Percentiles rank a stretch among this genome's conserved stretches.
Evolutionary conservation across 2,113 vertebrate genomes (phyloP).

Genomic region (Lontra canadensis): DNA sequence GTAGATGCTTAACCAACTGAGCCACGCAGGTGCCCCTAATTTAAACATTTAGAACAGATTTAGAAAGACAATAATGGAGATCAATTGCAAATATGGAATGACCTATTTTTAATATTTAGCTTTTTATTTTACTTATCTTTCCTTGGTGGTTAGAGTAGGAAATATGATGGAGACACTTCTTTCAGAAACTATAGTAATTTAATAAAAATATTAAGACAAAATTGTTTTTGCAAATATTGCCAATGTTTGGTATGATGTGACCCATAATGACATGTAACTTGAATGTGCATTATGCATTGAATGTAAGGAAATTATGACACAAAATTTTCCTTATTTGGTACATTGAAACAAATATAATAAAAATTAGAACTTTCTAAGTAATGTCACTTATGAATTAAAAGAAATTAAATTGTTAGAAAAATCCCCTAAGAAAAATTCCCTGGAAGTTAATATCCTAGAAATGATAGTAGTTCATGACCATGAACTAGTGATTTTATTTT

Average conservation of each 20-base stretch:
- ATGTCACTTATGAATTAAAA: not conserved
- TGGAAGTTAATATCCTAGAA: not conserved
- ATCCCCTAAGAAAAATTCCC: not conserved
- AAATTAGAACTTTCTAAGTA: not conserved
- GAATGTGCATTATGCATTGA: not conserved
- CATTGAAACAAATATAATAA: not conserved
- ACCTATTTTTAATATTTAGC: not conserved
- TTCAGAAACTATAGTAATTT: not conserved
- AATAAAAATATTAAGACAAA: not conserved
- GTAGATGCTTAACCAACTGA: too few species aligned
- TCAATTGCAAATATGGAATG: not conserved
- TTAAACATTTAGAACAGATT: not conserved
- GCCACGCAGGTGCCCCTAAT: too few species aligned
- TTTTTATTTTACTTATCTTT: not conserved
- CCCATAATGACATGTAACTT: not conserved
- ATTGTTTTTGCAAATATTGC: not conserved
- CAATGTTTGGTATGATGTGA: not conserved
- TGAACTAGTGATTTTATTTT: not conserved
- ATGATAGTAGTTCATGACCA: not conserved
- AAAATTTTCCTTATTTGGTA: not conserved
- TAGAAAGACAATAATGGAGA: not conserved
- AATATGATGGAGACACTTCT: not conserved
- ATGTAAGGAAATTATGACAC: not conserved
- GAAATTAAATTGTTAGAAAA: not conserved
- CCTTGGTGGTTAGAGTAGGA: not conserved